Evolutionary conservation across 2,113 vertebrate species (phyloP).

Genomic region (Lota lota): DNA sequence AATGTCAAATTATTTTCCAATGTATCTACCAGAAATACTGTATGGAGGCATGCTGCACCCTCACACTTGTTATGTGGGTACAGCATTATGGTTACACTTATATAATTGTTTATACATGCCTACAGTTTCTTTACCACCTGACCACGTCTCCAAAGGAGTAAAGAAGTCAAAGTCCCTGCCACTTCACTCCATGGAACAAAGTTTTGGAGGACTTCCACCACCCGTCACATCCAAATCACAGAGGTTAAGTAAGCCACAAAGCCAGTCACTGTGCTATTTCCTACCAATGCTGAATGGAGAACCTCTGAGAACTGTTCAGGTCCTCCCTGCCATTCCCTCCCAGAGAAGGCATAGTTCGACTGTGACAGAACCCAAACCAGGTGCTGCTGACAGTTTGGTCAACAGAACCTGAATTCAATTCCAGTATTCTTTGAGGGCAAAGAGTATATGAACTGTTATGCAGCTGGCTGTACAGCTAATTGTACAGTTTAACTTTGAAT

Average conservation of each 20-base stretch:
- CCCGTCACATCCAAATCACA: conserved; percentile 41
- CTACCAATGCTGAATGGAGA: conserved; percentile 70
- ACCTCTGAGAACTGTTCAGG: conserved; percentile 66
- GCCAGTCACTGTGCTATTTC: conserved; percentile 57
- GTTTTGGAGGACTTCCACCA: conserved; percentile 50
- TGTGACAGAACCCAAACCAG: conserved; percentile 25
- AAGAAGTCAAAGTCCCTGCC: conserved; percentile 70
- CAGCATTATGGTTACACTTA: no score
- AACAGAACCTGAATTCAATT: conserved; percentile 29
- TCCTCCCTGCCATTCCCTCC: conserved; percentile 81
- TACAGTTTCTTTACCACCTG: conserved; percentile 59
- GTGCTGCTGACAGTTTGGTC: conserved; percentile 24
- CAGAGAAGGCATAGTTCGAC: conserved; percentile 64
- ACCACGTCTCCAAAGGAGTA: conserved; percentile 59
- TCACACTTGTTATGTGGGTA: no score
- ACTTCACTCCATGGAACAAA: conserved; percentile 52
- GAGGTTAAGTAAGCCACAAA: conserved; percentile 52
- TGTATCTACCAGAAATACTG: no score
- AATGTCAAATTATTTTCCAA: no score
- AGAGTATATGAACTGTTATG: conserved; percentile 1
- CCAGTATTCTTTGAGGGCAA: not conserved
- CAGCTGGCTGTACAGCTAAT: not conserved
- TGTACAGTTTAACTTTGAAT: not conserved
- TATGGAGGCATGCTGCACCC: no score
- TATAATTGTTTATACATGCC: not conserved